These are phyloP conservation scores for Piezodorus guildinii DNA, from an alignment of 1,140 invertebrate genomes.

Conservation along the genomic window DNA sequence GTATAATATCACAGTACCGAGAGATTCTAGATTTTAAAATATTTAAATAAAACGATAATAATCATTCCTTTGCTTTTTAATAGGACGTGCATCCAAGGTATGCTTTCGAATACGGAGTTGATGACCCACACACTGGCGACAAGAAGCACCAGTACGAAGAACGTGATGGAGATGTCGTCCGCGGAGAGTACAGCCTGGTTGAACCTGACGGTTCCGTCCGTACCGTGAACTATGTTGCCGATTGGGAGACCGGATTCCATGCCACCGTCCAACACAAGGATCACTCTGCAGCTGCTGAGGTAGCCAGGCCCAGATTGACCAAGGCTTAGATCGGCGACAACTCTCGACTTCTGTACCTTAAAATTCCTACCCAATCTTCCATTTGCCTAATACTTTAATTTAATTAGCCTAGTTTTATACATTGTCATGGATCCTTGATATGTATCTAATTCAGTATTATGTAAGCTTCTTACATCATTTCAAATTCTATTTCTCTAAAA, in stretches of 20 bases:
- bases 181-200: conserved; percentile 61
- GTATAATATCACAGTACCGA: background rate
- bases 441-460: too few species aligned
- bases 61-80: conserved; percentile 32
- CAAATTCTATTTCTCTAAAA: too few species aligned
- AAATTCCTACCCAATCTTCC: background rate
- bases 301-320: conserved; percentile 16
- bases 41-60: background rate
- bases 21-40: too few species aligned
- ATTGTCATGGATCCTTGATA: too few species aligned
- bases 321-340: conserved; percentile 10
- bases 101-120: conserved; percentile 40
- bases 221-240: conserved; percentile 64
- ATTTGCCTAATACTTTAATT: background rate
- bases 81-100: conserved; percentile 40
- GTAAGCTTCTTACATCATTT: too few species aligned
- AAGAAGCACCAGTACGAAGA: conserved; percentile 50
- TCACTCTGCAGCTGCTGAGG: conserved; percentile 17
- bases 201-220: conserved; percentile 66
- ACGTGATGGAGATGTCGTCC: conserved; percentile 45
- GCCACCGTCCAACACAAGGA: conserved; percentile 52
- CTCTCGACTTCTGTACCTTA: background rate
- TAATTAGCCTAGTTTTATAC: background rate
- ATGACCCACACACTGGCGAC: conserved; percentile 47
- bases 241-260: conserved; percentile 65